A percentile compares a stretch with the other conserved stretches of the same genome.
Conservation (phyloP, 2,113 vertebrate species). For the Eira barbara region DNA sequence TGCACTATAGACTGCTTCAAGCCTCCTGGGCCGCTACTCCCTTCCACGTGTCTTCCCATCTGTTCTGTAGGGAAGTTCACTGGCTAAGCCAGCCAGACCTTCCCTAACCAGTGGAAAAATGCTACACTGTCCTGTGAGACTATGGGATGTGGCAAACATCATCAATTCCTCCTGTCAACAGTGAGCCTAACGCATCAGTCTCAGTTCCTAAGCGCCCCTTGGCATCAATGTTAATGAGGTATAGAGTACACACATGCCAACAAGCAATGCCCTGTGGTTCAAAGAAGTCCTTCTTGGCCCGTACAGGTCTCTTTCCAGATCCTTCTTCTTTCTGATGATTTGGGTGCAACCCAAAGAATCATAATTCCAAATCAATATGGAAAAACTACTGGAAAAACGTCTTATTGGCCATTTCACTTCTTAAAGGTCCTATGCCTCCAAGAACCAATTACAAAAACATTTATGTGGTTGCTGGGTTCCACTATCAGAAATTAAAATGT, state of each 20-base stretch:
- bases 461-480: neutral
- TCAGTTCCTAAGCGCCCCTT: neutral
- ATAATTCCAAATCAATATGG: neutral
- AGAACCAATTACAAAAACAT: constrained; percentile 44
- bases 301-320: neutral
- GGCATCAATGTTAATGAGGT: neutral
- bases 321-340: neutral
- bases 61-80: neutral
- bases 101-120: neutral
- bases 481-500: constrained; percentile 40
- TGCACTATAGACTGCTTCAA: neutral
- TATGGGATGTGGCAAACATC: neutral
- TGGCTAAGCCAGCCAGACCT: neutral
- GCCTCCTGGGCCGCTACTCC: neutral
- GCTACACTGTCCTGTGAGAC: neutral
- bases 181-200: neutral
- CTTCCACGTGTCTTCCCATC: neutral
- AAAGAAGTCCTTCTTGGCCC: neutral
- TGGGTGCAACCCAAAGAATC: neutral
- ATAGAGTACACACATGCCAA: neutral
- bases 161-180: neutral
- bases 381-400: neutral
- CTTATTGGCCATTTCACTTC: neutral
- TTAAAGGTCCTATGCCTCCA: neutral
- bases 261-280: neutral